phyloP scores from a whole-genome alignment of 2,888 invertebrate genomes.

The Ferdinandea cuprea region DNA sequence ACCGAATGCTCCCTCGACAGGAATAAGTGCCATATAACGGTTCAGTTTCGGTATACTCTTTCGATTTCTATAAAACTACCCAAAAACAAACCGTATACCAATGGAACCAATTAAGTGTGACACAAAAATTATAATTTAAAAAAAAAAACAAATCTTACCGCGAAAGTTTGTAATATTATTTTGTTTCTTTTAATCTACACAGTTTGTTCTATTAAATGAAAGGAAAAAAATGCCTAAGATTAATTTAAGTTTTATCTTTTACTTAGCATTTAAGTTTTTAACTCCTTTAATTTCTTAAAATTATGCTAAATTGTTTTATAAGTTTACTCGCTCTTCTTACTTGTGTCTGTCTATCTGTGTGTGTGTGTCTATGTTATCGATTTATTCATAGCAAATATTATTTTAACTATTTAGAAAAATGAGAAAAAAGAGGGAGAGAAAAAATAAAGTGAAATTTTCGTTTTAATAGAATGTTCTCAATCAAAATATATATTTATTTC shows the following conservation, averaged over 20 bases:
- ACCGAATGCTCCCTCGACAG: too few species aligned
- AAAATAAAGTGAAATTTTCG: constrained; percentile 23
- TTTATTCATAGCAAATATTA: constrained; percentile 54
- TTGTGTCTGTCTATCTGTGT: constrained; percentile 38
- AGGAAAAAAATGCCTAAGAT: constrained; percentile 29
- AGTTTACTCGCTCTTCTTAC: constrained; percentile 37
- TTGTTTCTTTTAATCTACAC: neutral
- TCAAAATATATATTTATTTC: constrained; percentile 21
- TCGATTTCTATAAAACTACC: too few species aligned
- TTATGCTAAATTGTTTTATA: constrained; percentile 51
- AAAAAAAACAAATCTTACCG: constrained; percentile 22
- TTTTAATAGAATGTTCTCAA: constrained; percentile 28
- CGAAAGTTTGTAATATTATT: constrained; percentile 49
- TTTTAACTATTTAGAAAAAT: constrained; percentile 58
- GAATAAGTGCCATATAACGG: too few species aligned
- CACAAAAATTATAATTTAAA: neutral
- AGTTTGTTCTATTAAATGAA: constrained; percentile 32
- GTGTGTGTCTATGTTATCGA: constrained; percentile 37
- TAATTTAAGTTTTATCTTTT: constrained; percentile 43
- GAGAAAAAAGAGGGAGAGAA: too few species aligned
- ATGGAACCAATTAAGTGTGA: constrained; percentile 9
- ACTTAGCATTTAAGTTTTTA: constrained; percentile 46
- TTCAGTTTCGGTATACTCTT: too few species aligned
- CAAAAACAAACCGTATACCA: too few species aligned
- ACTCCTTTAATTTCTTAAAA: constrained; percentile 52